A percentile compares a stretch with the other conserved stretches of the same genome.
These are phyloP conservation scores for Calameuta pallipes DNA, from an alignment of 2,888 invertebrate genomes.

Conservation along the genomic window DNA sequence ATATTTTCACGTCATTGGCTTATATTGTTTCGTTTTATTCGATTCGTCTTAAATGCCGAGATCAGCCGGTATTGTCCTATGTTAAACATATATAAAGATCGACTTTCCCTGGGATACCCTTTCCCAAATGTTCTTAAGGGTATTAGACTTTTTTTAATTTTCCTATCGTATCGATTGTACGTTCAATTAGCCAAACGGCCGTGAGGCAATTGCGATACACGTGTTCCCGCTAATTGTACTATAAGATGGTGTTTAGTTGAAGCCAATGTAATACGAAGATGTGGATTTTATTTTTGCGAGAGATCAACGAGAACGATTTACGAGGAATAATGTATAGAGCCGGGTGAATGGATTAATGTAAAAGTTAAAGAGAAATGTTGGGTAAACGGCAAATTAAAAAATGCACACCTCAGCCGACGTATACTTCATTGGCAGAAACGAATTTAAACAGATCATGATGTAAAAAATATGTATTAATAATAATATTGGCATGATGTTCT, in stretches of 20 bases:
- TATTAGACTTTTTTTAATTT: neutral
- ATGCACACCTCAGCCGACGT: slow-evolving; percentile 26
- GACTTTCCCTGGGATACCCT: neutral
- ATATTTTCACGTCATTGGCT: neutral
- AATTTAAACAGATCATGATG: slow-evolving; percentile 51
- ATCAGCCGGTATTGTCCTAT: neutral
- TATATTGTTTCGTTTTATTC: neutral
- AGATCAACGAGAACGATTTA: neutral
- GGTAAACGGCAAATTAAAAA: slow-evolving; percentile 14
- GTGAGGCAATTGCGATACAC: slow-evolving; percentile 17
- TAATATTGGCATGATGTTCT: slow-evolving; percentile 65
- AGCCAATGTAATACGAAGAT: neutral
- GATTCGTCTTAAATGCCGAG: neutral
- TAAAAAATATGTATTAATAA: slow-evolving; percentile 60
- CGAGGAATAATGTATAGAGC: neutral
- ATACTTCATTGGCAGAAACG: slow-evolving; percentile 45
- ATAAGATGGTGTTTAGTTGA: slow-evolving; percentile 16
- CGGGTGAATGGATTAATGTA: neutral
- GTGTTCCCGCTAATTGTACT: slow-evolving; percentile 23
- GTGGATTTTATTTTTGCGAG: neutral
- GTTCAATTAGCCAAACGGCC: slow-evolving; percentile 7
- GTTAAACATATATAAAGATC: neutral
- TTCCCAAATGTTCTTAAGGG: neutral
- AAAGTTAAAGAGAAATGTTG: neutral
- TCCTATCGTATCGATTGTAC: neutral